These are phyloP conservation scores for Drosophila busckii DNA, from an alignment of 1,140 invertebrate genomes.

Conservation along the genomic window DNA sequence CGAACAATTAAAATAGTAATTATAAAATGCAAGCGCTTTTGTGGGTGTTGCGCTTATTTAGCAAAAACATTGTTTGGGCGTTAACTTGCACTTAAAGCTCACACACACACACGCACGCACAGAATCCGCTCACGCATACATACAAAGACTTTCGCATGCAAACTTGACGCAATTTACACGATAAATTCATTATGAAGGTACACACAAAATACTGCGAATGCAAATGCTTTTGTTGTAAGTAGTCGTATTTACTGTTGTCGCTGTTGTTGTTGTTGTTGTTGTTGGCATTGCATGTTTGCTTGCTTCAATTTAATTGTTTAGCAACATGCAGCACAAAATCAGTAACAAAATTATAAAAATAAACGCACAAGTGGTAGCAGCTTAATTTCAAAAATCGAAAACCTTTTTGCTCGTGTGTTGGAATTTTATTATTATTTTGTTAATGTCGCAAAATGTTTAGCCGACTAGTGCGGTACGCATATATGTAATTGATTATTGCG, in stretches of 20 bases:
- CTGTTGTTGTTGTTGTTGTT: conserved; percentile 10
- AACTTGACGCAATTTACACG: conserved; percentile 65
- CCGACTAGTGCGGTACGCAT: conserved; percentile 8
- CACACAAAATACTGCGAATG: conserved; percentile 62
- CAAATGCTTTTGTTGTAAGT: conserved; percentile 28
- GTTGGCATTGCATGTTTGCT: conserved; percentile 50
- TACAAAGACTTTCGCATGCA: conserved; percentile 12
- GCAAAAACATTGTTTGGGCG: conserved; percentile 42
- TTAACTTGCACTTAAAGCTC: conserved; percentile 10
- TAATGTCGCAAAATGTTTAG: conserved; percentile 18
- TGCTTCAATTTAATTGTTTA: conserved; percentile 67
- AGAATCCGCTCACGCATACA: conserved; percentile 2
- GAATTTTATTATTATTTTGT: conserved; percentile 8
- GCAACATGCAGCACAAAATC: conserved; percentile 45
- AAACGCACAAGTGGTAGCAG: background rate
- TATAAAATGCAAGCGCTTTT: conserved; percentile 53
- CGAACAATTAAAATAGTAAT: conserved; percentile 66
- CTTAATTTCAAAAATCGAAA: background rate
- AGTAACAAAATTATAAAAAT: conserved; percentile 1
- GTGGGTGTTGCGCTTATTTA: conserved; percentile 29
- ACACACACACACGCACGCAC: conserved; percentile 2
- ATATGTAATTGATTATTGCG: conserved; percentile 50
- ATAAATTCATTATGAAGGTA: conserved; percentile 76
- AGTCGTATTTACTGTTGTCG: conserved; percentile 6
- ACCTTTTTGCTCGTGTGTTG: background rate